These are phyloP conservation scores for Stratiomys singularior DNA, from an alignment of 2,888 invertebrate genomes.

Conservation along the genomic window DNA sequence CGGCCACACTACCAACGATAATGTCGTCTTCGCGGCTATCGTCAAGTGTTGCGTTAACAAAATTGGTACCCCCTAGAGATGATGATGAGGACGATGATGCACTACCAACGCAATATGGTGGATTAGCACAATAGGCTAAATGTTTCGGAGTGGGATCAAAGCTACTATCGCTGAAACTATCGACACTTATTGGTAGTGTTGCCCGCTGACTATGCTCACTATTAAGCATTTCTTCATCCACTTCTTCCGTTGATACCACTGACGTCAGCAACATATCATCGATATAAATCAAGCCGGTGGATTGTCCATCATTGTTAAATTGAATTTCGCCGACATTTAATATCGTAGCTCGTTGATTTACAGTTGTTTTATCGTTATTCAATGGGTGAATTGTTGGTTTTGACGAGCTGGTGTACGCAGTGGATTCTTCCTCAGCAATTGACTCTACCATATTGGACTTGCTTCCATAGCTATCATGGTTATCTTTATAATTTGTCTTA, in stretches of 20 bases:
- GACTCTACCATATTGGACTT: neutral
- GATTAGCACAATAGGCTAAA: neutral
- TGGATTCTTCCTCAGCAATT: neutral
- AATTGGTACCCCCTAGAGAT: neutral
- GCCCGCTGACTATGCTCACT: neutral
- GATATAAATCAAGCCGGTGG: neutral
- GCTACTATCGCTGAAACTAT: neutral
- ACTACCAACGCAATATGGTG: neutral
- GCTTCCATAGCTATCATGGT: neutral
- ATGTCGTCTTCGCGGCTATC: neutral
- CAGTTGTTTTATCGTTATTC: neutral
- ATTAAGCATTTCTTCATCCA: neutral
- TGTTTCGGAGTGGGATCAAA: neutral
- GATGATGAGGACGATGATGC: neutral
- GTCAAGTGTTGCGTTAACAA: neutral
- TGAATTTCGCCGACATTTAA: conserved; percentile 26
- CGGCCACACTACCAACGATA: conserved; percentile 22
- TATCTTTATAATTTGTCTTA: neutral
- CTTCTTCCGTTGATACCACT: conserved; percentile 9
- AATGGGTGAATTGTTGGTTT: neutral
- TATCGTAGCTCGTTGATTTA: conserved; percentile 32
- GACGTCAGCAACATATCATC: neutral
- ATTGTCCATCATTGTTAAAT: conserved; percentile 10
- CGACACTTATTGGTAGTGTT: neutral
- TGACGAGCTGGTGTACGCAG: neutral